Conservation (phyloP, 2,888 invertebrate genomes). For the Heptascelio sp. region DNA sequence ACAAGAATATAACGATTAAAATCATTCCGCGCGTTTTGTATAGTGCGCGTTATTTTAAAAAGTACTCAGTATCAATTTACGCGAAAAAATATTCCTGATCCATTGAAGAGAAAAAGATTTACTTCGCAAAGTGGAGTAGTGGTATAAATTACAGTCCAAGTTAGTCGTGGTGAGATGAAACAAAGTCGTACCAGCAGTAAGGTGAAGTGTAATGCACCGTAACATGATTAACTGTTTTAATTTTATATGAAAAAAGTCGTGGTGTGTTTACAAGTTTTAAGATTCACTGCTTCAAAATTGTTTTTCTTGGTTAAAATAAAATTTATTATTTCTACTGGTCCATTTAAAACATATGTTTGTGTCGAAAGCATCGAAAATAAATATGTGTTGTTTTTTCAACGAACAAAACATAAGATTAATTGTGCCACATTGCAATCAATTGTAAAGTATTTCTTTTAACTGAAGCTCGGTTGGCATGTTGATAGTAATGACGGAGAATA, state of each 20-base stretch:
- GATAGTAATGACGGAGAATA: no score
- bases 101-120: conserved; percentile 66
- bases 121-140: conserved; percentile 49
- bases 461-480: no score
- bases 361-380: conserved; percentile 21
- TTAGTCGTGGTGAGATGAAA: conserved; percentile 67
- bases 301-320: conserved; percentile 39
- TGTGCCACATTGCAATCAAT: conserved; percentile 24
- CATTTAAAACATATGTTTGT: conserved; percentile 43
- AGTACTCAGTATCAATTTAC: no score
- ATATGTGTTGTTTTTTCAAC: conserved; percentile 29
- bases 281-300: conserved; percentile 47
- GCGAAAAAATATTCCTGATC: no score
- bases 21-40: no score
- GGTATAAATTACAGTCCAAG: conserved; percentile 64
- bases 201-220: conserved; percentile 65
- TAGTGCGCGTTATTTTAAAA: no score
- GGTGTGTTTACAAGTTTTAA: conserved; percentile 66
- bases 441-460: conserved; percentile 10
- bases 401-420: conserved; percentile 34
- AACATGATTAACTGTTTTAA: conserved; percentile 68
- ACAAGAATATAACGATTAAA: no score
- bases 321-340: conserved; percentile 51
- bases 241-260: conserved; percentile 63
- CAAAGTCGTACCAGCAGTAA: conserved; percentile 64